These are phyloP conservation scores for Beroe ovata DNA, from an alignment of 37 sponge, comb jelly and placozoan genomes.

Conservation along the genomic window DNA sequence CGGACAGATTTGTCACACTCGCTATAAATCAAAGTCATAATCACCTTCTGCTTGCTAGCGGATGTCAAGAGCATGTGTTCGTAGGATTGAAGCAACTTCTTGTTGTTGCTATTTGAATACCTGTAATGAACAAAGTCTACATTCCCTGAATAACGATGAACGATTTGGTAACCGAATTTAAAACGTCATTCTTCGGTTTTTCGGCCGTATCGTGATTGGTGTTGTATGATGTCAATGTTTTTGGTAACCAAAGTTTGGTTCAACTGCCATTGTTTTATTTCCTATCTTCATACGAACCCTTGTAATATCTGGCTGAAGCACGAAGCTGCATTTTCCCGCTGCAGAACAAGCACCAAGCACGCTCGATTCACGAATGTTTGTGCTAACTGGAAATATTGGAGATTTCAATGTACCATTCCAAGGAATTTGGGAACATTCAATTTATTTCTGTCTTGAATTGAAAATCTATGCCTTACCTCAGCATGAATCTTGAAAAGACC, in stretches of 20 bases:
- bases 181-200: no score
- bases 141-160: no score
- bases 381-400: not conserved
- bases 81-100: slow-evolving; percentile 37
- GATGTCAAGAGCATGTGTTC: slow-evolving; percentile 51
- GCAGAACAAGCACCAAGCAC: slow-evolving; percentile 26
- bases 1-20: slow-evolving; percentile 31
- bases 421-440: not conserved
- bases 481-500: slow-evolving; percentile 20
- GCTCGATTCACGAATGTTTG: slow-evolving; percentile 54
- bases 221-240: no score
- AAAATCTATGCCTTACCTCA: no score
- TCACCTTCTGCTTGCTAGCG: slow-evolving; percentile 20
- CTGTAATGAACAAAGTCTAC: not conserved
- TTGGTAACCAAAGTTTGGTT: no score
- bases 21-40: not conserved
- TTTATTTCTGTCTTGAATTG: no score
- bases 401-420: not conserved
- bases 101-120: slow-evolving; percentile 53
- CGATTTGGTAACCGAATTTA: no score
- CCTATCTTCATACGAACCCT: slow-evolving; percentile 7
- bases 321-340: slow-evolving; percentile 44
- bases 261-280: no score
- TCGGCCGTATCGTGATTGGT: no score
- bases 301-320: slow-evolving; percentile 48